Conservation (phyloP, 1,140 invertebrate genomes). For the Plodia interpunctella region DNA sequence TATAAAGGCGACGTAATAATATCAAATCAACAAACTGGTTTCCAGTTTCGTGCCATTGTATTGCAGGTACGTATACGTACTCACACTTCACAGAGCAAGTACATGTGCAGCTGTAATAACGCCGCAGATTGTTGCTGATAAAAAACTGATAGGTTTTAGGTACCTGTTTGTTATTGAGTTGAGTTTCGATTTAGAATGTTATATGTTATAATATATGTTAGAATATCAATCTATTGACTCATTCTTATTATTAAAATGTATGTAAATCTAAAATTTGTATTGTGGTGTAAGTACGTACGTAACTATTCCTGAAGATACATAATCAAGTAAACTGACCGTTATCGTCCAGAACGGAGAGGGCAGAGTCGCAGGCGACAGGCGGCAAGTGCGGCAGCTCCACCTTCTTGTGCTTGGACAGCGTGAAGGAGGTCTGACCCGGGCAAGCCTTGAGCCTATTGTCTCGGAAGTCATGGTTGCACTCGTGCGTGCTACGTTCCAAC, state of each 20-base stretch:
- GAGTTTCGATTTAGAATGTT: too few species aligned
- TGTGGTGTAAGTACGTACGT: not conserved
- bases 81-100: not conserved
- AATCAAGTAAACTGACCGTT: conserved; percentile 40
- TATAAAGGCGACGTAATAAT: not conserved
- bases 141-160: not conserved
- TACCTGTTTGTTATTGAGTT: too few species aligned
- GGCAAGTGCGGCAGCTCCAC: conserved; percentile 61
- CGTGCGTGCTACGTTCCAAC: conserved; percentile 36
- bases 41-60: conserved; percentile 9
- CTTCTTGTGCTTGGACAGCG: conserved; percentile 59
- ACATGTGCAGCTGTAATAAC: not conserved
- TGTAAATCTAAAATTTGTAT: too few species aligned
- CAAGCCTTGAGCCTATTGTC: conserved; percentile 63
- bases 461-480: conserved; percentile 61
- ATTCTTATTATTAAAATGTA: too few species aligned
- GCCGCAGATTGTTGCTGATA: not conserved
- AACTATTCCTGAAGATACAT: not conserved
- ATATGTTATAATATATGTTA: too few species aligned
- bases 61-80: not conserved
- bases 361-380: conserved; percentile 47
- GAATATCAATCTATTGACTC: too few species aligned
- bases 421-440: conserved; percentile 59
- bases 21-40: conserved; percentile 1
- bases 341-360: conserved; percentile 47